Evolutionary conservation across 2,113 vertebrate genomes (phyloP).

Genomic region (Alethe diademata): DNA sequence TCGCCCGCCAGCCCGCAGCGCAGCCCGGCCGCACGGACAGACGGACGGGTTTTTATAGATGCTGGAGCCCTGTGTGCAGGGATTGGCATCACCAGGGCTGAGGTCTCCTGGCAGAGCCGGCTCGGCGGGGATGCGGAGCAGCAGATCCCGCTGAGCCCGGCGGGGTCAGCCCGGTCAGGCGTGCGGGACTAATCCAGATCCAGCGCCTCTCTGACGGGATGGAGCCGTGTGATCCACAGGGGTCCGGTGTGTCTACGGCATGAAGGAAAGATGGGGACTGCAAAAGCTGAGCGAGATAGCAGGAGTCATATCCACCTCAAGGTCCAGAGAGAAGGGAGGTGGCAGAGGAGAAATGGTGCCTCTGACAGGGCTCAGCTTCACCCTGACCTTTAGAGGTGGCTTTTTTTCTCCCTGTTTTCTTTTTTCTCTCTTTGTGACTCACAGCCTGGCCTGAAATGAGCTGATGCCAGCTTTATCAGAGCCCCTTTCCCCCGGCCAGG

Average conservation of each 20-base stretch:
- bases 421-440: neutral
- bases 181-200: neutral
- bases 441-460: neutral
- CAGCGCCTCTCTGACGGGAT: neutral
- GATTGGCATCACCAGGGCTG: neutral
- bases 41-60: neutral
- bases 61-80: rapidly evolving
- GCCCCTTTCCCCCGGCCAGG: neutral
- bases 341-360: neutral
- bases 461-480: slow-evolving; percentile 32
- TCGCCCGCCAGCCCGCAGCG: neutral
- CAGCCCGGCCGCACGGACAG: rapidly evolving
- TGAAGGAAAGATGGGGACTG: neutral
- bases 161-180: neutral
- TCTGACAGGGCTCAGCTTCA: neutral
- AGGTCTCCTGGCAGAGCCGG: neutral
- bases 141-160: neutral
- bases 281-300: neutral
- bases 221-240: rapidly evolving
- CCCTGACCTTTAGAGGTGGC: too few species aligned
- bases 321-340: neutral
- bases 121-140: neutral
- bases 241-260: rapidly evolving
- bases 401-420: neutral
- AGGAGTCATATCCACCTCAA: rapidly evolving